Conservation (phyloP, 2,797 vertebrate species). For the Danio choprae region DNA sequence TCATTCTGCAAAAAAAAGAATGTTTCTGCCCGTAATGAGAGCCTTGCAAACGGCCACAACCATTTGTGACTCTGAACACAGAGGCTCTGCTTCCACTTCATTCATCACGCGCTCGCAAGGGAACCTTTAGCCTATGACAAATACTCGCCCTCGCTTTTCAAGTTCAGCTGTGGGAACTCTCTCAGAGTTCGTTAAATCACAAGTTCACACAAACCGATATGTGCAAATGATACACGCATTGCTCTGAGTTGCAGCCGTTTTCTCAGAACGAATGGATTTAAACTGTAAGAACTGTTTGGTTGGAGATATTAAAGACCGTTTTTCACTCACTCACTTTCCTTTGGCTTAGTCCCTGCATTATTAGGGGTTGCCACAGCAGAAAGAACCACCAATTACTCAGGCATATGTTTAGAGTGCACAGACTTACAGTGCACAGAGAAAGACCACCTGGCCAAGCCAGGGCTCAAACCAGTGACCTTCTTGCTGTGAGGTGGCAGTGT, state of each 20-base stretch:
- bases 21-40: conserved; percentile 35
- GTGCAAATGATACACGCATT: conserved; percentile 8
- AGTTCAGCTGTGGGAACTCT: conserved; percentile 32
- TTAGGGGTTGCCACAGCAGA: too few relatives aligned
- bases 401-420: too few relatives aligned
- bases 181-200: conserved; percentile 46
- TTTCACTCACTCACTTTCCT: too few relatives aligned
- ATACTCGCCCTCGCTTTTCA: conserved; percentile 44
- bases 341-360: too few relatives aligned
- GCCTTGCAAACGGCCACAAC: conserved; percentile 30
- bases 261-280: conserved; percentile 19
- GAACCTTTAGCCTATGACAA: conserved; percentile 48
- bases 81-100: conserved; percentile 45
- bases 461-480: too few relatives aligned
- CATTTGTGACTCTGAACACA: conserved; percentile 42
- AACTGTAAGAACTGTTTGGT: neutral
- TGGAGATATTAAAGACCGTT: neutral
- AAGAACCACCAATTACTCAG: too few relatives aligned
- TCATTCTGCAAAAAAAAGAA: conserved; percentile 29
- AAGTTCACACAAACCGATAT: conserved; percentile 4
- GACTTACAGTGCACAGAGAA: too few relatives aligned
- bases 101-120: conserved; percentile 43
- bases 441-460: too few relatives aligned
- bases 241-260: conserved; percentile 11
- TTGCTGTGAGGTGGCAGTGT: too few relatives aligned